phyloP scores from a whole-genome alignment of 92 coral and sea anemone genomes.

The Phymanthus crucifer region DNA sequence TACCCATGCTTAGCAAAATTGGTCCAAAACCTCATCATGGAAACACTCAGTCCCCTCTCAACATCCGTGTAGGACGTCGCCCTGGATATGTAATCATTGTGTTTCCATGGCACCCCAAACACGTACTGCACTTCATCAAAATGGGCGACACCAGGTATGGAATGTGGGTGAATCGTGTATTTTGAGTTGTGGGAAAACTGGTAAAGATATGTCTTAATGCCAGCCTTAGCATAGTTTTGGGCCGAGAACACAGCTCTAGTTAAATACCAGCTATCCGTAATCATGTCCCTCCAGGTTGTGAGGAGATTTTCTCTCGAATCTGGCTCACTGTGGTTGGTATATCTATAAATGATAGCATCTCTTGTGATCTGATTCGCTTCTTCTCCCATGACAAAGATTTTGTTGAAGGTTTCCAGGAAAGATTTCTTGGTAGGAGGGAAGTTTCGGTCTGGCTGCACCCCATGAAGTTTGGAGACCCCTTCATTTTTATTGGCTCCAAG shows the following conservation, averaged over 20 bases:
- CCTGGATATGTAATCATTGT: not conserved
- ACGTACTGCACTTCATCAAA: conserved; percentile 30
- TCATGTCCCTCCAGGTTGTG: not conserved
- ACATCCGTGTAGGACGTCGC: conserved; percentile 18
- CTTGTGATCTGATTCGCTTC: not conserved
- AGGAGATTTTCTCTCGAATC: not conserved
- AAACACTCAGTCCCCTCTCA: conserved; percentile 28
- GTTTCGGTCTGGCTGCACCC: not conserved
- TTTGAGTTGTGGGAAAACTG: conserved; percentile 18
- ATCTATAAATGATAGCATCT: not conserved
- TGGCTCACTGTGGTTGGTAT: conserved; percentile 15
- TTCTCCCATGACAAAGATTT: not conserved
- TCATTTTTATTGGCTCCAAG: conserved; percentile 25
- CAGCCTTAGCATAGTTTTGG: conserved; percentile 3
- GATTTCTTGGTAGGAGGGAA: not conserved
- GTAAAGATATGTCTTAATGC: conserved; percentile 5
- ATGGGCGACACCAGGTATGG: conserved; percentile 12
- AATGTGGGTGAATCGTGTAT: not conserved
- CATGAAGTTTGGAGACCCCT: conserved; percentile 11
- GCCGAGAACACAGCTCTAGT: not conserved
- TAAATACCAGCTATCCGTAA: conserved; percentile 2
- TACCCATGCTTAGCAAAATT: conserved; percentile 27
- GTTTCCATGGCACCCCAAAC: conserved; percentile 32
- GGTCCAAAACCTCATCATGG: conserved; percentile 29
- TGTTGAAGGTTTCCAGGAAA: conserved; percentile 2